phyloP scores from a whole-genome alignment of 2,113 vertebrate species.

The Motacilla tschutschensis region DNA sequence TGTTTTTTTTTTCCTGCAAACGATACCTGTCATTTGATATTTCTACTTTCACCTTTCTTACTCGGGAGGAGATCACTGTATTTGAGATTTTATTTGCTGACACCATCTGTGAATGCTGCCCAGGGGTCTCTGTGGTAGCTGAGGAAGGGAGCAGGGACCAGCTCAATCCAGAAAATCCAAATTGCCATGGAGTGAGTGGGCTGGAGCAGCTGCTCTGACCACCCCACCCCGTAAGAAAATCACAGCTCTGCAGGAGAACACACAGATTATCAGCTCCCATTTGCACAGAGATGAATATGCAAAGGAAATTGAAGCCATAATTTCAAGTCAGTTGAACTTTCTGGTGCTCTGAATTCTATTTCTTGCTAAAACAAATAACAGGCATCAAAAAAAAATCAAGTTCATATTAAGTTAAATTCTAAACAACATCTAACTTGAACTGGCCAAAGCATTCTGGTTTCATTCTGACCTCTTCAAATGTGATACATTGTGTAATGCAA shows the following conservation, averaged over 20 bases:
- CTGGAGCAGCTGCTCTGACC: neutral
- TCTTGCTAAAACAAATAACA: neutral
- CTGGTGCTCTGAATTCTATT: neutral
- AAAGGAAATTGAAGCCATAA: neutral
- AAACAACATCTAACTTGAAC: neutral
- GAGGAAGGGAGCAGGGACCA: neutral
- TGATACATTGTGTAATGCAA: neutral
- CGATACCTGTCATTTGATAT: accelerated
- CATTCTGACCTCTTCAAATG: neutral
- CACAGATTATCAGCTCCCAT: neutral
- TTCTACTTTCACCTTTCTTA: neutral
- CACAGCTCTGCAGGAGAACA: neutral
- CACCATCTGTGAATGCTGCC: neutral
- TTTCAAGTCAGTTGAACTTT: neutral
- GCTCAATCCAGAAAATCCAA: neutral
- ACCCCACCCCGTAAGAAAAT: neutral
- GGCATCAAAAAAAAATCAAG: neutral
- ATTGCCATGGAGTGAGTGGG: neutral
- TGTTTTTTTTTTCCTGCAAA: neutral
- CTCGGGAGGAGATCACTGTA: neutral
- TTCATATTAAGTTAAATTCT: neutral
- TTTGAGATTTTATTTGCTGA: neutral
- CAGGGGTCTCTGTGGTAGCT: neutral
- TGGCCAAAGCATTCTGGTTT: neutral
- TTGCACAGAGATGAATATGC: neutral